These are phyloP conservation scores for Apocheima hispidaria DNA, from an alignment of 2,888 invertebrate species.

Conservation along the genomic window DNA sequence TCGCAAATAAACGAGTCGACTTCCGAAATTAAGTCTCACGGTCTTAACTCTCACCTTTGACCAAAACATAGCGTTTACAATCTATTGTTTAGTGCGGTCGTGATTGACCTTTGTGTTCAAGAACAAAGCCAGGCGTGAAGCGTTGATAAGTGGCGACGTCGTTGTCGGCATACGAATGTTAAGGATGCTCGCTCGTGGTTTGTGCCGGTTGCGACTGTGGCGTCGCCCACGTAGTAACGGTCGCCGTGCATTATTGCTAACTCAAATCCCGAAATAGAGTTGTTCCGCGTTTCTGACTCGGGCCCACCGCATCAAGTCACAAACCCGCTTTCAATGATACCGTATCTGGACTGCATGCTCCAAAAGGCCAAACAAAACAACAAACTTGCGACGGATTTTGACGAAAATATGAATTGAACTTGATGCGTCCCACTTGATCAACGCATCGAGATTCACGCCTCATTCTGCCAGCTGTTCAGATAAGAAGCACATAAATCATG, in stretches of 20 bases:
- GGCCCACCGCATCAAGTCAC: constrained; percentile 45
- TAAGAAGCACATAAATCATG: constrained; percentile 77
- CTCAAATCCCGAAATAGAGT: constrained; percentile 70
- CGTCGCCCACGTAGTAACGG: constrained; percentile 76
- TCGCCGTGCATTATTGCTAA: constrained; percentile 74
- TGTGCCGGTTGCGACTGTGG: constrained; percentile 60
- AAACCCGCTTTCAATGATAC: constrained; percentile 49
- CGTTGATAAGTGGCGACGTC: constrained; percentile 38
- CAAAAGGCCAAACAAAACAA: constrained; percentile 17
- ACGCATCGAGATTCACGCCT: constrained; percentile 56
- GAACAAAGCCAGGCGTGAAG: constrained; percentile 51
- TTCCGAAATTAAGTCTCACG: constrained; percentile 51
- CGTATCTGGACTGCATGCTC: constrained; percentile 29
- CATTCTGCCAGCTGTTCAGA: constrained; percentile 69
- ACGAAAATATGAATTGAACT: constrained; percentile 38
- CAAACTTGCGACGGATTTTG: constrained; percentile 15
- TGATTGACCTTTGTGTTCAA: constrained; percentile 62
- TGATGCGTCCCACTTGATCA: constrained; percentile 50
- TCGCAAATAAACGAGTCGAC: constrained; percentile 32
- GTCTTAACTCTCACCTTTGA: constrained; percentile 47
- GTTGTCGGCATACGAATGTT: constrained; percentile 53
- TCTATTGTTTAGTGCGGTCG: constrained; percentile 52
- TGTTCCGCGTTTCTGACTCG: constrained; percentile 73
- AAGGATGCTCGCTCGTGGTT: constrained; percentile 51
- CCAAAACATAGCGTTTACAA: constrained; percentile 39